Evolutionary conservation across 37 sponge, comb jelly and placozoan genomes (phyloP).

Genomic region (Diacarnus erythraeanus): DNA sequence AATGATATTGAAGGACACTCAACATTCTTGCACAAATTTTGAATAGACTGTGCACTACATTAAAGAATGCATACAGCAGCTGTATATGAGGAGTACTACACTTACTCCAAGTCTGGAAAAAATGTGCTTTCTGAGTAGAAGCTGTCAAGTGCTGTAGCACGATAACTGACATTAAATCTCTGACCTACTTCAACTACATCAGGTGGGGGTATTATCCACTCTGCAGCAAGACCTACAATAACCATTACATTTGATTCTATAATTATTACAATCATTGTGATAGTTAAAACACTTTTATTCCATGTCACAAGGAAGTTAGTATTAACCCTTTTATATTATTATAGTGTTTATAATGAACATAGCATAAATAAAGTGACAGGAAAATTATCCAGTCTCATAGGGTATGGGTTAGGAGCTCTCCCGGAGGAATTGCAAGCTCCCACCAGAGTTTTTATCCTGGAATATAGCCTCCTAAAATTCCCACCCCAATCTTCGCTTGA

Average conservation of each 20-base stretch:
- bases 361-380: too few species aligned
- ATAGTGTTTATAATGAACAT: too few species aligned
- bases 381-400: too few species aligned
- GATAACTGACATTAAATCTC: constrained; percentile 43
- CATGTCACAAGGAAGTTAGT: too few species aligned
- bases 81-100: background rate
- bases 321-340: too few species aligned
- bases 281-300: too few species aligned
- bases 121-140: constrained; percentile 18
- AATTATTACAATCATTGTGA: background rate
- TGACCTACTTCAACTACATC: constrained; percentile 4
- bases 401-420: too few species aligned
- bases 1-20: constrained; percentile 2
- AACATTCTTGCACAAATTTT: constrained; percentile 24
- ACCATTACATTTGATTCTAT: background rate
- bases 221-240: constrained; percentile 29
- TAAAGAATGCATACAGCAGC: background rate
- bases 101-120: background rate
- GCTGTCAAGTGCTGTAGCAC: background rate
- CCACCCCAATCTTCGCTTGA: too few species aligned
- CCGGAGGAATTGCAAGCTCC: too few species aligned
- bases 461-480: too few species aligned
- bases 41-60: background rate
- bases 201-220: constrained; percentile 36
- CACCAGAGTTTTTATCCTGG: too few species aligned